These are phyloP conservation scores for Glyphotaelius pellucidus DNA, from an alignment of 2,888 invertebrate species.

Conservation along the genomic window DNA sequence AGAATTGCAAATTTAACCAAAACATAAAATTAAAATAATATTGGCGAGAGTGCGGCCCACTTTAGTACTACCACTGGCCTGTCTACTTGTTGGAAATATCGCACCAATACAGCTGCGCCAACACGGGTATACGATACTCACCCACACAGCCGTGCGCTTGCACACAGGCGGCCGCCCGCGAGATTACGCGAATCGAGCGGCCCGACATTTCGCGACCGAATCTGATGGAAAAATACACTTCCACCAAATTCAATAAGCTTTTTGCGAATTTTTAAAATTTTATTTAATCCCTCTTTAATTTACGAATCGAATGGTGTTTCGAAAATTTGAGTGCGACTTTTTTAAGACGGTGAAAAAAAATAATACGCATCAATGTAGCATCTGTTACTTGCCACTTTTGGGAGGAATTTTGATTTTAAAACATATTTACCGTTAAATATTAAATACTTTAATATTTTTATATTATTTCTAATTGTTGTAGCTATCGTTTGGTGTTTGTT, in stretches of 20 bases:
- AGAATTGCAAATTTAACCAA: neutral
- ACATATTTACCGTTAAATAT: slow-evolving; percentile 10
- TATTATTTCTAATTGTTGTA: neutral
- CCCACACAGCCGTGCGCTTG: slow-evolving; percentile 58
- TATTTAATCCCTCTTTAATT: slow-evolving; percentile 6
- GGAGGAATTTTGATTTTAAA: slow-evolving; percentile 44
- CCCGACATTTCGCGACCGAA: slow-evolving; percentile 46
- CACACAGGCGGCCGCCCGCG: slow-evolving; percentile 40
- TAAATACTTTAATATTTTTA: slow-evolving; percentile 2
- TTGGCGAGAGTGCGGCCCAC: slow-evolving; percentile 22
- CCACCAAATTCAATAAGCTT: slow-evolving; percentile 33
- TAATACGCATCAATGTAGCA: slow-evolving; percentile 57
- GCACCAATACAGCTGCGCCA: slow-evolving; percentile 64
- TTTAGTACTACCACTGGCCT: slow-evolving; percentile 9
- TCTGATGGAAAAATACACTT: slow-evolving; percentile 47
- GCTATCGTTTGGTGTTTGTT: neutral
- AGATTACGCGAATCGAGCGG: slow-evolving; percentile 52
- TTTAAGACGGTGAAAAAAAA: slow-evolving; percentile 59
- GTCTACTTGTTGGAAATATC: slow-evolving; percentile 21
- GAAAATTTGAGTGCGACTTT: slow-evolving; percentile 13
- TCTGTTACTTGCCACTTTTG: neutral
- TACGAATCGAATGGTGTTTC: slow-evolving; percentile 15
- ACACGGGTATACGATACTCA: slow-evolving; percentile 52
- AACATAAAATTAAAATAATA: neutral
- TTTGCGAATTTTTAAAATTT: slow-evolving; percentile 62